A percentile compares a stretch with the other conserved stretches of the same genome.
These are phyloP conservation scores for Leguminivora glycinivorella DNA, from an alignment of 1,140 invertebrate species.

Conservation along the genomic window DNA sequence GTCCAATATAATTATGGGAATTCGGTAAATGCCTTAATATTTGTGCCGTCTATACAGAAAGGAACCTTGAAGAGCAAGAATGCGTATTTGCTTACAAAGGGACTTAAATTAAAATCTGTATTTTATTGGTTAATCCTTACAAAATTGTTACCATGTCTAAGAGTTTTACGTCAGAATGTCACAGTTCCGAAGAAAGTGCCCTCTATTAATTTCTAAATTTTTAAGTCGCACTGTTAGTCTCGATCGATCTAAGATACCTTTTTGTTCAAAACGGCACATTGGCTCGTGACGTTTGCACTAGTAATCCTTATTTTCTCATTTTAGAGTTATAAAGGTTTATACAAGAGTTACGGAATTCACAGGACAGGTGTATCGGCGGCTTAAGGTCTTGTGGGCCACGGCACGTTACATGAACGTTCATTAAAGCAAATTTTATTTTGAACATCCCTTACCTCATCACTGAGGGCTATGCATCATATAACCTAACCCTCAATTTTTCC, in stretches of 20 bases:
- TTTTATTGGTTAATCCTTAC: no score
- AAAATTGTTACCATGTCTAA: no score
- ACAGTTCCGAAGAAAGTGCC: no score
- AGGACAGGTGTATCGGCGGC: neutral
- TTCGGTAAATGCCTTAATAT: constrained; percentile 31
- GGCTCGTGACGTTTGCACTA: neutral
- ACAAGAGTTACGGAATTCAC: neutral
- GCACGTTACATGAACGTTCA: neutral
- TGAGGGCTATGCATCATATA: no score
- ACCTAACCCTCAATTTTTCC: no score
- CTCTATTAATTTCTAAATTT: no score
- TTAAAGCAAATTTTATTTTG: neutral
- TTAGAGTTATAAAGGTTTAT: neutral
- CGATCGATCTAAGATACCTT: neutral
- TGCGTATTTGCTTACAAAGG: no score
- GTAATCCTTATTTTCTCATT: constrained; percentile 28
- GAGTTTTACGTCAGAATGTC: no score
- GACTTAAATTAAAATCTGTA: no score
- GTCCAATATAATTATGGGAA: constrained; percentile 49
- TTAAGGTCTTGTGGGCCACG: neutral
- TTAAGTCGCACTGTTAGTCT: no score
- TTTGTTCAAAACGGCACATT: neutral
- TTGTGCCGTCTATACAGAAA: neutral
- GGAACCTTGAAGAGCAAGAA: neutral
- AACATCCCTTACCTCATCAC: no score